A percentile compares a stretch with the other conserved stretches of the same genome.
Evolutionary conservation across 2,797 vertebrate genomes (phyloP).

Genomic region (Chloroceryle amazona): DNA sequence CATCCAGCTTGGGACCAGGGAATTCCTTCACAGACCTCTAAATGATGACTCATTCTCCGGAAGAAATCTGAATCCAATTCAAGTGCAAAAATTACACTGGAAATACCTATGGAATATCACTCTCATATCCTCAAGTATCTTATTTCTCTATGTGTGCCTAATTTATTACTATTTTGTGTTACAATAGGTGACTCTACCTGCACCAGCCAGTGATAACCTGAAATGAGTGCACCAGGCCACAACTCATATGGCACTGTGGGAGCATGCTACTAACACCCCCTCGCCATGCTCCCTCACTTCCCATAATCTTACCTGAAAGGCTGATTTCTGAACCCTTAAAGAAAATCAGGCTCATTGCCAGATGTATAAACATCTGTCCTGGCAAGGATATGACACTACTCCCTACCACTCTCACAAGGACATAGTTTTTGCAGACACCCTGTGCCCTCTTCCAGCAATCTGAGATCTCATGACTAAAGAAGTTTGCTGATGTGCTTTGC

Average conservation of each 20-base stretch:
- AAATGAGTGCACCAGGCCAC: not conserved
- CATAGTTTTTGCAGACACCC: not conserved
- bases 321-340: not conserved
- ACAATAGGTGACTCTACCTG: not conserved
- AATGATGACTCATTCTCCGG: slow-evolving; percentile 20
- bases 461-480: not conserved
- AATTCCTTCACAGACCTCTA: slow-evolving; percentile 30
- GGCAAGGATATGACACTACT: not conserved
- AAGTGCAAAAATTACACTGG: not conserved
- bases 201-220: not conserved
- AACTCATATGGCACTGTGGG: not conserved
- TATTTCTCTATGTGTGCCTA: not conserved
- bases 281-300: not conserved
- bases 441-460: not conserved
- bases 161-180: not conserved
- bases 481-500: not conserved
- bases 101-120: not conserved
- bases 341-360: not conserved
- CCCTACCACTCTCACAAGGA: not conserved
- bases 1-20: not conserved
- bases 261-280: not conserved
- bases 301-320: not conserved
- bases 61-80: slow-evolving; percentile 27
- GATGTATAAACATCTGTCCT: not conserved
- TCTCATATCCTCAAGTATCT: not conserved